Evolutionary conservation across 2,113 vertebrate genomes (phyloP).

Genomic region (Oceanodroma tethys): DNA sequence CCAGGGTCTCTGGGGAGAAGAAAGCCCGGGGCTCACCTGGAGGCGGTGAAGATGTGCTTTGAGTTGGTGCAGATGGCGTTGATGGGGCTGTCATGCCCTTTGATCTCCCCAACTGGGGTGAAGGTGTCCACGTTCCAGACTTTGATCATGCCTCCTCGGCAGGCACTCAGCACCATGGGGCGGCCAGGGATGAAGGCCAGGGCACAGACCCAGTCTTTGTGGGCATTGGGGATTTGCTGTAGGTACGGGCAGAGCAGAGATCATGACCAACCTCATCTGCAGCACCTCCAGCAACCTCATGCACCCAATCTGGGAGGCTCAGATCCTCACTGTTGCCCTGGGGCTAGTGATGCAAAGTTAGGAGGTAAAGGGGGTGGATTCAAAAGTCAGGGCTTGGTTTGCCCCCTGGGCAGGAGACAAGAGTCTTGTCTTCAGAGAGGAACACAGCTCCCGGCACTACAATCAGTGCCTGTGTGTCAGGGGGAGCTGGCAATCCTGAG

Average conservation of each 20-base stretch:
- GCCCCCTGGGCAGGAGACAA: not conserved
- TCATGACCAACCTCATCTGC: not conserved
- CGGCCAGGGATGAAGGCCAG: constrained; percentile 89
- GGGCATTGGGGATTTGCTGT: constrained; percentile 97
- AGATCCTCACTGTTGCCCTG: not conserved
- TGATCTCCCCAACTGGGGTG: constrained; percentile 91
- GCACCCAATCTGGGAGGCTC: not conserved
- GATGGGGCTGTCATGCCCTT: constrained; percentile 93
- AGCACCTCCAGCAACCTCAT: not conserved
- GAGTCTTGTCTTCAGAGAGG: not conserved
- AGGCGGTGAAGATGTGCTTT: constrained; percentile 93
- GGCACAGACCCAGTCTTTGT: constrained; percentile 97
- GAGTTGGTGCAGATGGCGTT: constrained; percentile 95
- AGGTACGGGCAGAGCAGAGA: not conserved
- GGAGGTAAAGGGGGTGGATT: not conserved
- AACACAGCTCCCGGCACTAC: not conserved
- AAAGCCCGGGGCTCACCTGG: constrained; percentile 77
- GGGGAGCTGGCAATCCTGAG: not conserved
- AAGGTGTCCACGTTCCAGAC: constrained; percentile 98
- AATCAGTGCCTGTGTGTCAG: not conserved
- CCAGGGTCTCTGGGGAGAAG: not conserved
- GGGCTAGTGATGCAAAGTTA: not conserved
- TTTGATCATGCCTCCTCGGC: constrained; percentile 90
- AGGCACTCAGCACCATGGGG: constrained; percentile 92
- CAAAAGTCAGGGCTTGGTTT: not conserved